Evolutionary conservation across 2,797 vertebrate genomes (phyloP).

Genomic region (Paguma larvata): DNA sequence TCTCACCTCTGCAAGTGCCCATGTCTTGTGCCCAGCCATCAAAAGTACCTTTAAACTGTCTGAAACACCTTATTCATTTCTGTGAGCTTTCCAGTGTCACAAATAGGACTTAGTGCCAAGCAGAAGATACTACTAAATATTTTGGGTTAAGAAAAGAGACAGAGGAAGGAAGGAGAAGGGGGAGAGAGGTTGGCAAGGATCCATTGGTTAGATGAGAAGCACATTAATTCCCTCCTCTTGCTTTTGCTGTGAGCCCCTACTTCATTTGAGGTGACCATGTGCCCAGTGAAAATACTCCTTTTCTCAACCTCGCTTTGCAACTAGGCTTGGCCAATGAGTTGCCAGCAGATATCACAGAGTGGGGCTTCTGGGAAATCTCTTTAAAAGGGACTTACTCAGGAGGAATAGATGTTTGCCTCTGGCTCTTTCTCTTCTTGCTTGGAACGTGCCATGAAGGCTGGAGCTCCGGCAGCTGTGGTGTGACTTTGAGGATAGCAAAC

Average conservation of each 20-base stretch:
- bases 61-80: not conserved
- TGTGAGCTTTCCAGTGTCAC: not conserved
- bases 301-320: not conserved
- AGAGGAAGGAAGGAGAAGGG: no score
- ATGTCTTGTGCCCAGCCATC: accelerated
- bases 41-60: not conserved
- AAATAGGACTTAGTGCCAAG: not conserved
- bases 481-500: not conserved
- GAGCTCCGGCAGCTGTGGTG: no score
- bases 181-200: not conserved
- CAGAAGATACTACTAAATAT: not conserved
- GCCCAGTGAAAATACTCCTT: not conserved
- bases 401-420: not conserved
- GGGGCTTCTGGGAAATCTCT: not conserved
- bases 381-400: not conserved
- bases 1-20: not conserved
- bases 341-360: not conserved
- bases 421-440: not conserved
- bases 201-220: accelerated
- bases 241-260: not conserved
- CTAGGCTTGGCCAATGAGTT: not conserved
- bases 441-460: not conserved
- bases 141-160: not conserved
- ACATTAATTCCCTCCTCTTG: not conserved
- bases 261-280: not conserved